Conservation (phyloP, 2,797 vertebrate genomes). For the Muscicapa striata region DNA sequence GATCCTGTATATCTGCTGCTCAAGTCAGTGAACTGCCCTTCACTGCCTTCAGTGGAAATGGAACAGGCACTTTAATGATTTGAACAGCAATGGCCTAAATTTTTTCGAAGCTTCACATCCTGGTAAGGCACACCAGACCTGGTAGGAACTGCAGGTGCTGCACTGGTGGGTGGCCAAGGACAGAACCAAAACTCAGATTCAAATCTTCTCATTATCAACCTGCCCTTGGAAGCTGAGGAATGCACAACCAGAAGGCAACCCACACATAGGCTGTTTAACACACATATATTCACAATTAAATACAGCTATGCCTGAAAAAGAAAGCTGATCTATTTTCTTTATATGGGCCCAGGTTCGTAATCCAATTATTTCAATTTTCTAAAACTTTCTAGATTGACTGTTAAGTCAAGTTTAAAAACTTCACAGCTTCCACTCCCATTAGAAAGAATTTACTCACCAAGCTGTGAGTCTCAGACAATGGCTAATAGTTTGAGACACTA, state of each 20-base stretch:
- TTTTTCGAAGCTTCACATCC: background rate
- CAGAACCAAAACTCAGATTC: slow-evolving; percentile 32
- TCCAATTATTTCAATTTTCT: background rate
- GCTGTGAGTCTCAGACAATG: background rate
- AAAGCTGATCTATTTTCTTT: background rate
- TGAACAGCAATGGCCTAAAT: background rate
- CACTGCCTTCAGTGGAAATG: background rate
- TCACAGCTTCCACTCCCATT: background rate
- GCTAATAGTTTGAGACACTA: background rate
- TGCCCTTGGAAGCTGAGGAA: background rate
- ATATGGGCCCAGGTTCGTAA: background rate
- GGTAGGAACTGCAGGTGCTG: background rate
- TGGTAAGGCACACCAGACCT: background rate
- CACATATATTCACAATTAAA: background rate
- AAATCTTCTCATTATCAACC: background rate
- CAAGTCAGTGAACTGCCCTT: background rate
- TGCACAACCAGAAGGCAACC: background rate
- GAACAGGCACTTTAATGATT: background rate
- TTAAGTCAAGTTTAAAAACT: background rate
- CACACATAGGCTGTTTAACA: background rate
- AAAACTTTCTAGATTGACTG: background rate
- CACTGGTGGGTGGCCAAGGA: background rate
- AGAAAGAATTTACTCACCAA: background rate
- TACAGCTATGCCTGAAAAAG: background rate
- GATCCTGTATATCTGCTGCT: background rate